Conservation (phyloP, 2,888 invertebrate species). For the Agrochola macilenta region DNA sequence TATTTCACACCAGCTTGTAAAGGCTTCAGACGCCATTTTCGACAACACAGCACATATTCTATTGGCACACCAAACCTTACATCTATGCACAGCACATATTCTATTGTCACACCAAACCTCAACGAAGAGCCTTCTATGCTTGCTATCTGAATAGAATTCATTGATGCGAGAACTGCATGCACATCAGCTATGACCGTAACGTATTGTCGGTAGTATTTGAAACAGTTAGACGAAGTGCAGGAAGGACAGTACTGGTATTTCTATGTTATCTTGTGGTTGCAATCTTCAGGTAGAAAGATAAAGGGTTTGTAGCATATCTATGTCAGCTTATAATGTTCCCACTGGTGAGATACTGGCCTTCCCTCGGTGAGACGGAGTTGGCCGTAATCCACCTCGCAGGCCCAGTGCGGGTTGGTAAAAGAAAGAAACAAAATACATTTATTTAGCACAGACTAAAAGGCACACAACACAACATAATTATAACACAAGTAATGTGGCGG, state of each 20-base stretch:
- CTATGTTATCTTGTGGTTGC: background rate
- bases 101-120: background rate
- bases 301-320: background rate
- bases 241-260: background rate
- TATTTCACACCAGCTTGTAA: background rate
- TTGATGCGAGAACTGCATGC: slow-evolving; percentile 34
- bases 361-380: too few relatives aligned
- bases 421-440: too few relatives aligned
- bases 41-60: background rate
- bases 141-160: slow-evolving; percentile 25
- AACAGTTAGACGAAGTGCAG: background rate
- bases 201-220: background rate
- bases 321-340: too few relatives aligned
- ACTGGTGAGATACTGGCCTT: too few relatives aligned
- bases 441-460: too few relatives aligned
- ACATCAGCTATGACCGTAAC: background rate
- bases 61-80: background rate
- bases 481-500: too few relatives aligned
- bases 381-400: too few relatives aligned
- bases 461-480: too few relatives aligned
- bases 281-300: background rate
- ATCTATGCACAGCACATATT: background rate
- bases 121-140: background rate
- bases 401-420: too few relatives aligned
- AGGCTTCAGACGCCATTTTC: background rate